Conservation (phyloP, 1,140 invertebrate species). For the Eumaeus atala region DNA sequence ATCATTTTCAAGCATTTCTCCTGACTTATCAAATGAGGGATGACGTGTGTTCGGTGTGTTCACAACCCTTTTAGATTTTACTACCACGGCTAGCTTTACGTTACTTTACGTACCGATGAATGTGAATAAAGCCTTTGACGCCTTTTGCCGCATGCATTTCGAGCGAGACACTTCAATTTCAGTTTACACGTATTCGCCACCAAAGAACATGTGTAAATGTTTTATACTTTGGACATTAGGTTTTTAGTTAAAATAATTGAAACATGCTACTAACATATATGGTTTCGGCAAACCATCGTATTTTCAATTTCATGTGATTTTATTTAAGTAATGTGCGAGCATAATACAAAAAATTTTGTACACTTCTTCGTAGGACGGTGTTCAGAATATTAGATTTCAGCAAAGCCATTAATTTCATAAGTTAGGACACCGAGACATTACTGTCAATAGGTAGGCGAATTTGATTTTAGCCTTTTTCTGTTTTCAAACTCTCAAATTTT, state of each 20-base stretch:
- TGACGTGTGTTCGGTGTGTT: conserved; percentile 17
- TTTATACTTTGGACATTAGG: conserved; percentile 2
- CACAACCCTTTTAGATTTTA: conserved; percentile 31
- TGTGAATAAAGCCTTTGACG: conserved; percentile 69
- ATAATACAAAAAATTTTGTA: too few species aligned
- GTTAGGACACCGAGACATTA: too few species aligned
- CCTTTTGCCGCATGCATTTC: conserved; percentile 59
- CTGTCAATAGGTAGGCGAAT: too few species aligned
- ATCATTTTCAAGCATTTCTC: too few species aligned
- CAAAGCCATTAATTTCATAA: too few species aligned
- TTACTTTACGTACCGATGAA: conserved; percentile 59
- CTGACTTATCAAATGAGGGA: too few species aligned
- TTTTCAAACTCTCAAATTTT: too few species aligned
- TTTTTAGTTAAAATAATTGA: conserved; percentile 7
- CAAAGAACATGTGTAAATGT: conserved; percentile 23
- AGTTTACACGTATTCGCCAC: conserved; percentile 51
- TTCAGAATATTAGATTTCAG: too few species aligned
- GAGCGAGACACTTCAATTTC: conserved; percentile 61
- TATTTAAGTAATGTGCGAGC: too few species aligned
- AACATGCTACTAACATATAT: not conserved
- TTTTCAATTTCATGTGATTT: not conserved
- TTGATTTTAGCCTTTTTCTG: too few species aligned
- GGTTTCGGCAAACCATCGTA: not conserved
- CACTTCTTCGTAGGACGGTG: too few species aligned
- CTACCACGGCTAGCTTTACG: conserved; percentile 29